A percentile compares a stretch with the other conserved stretches of the same genome.
These are phyloP conservation scores for Myotis vivesi DNA, from an alignment of 2,797 vertebrate genomes.

Conservation along the genomic window DNA sequence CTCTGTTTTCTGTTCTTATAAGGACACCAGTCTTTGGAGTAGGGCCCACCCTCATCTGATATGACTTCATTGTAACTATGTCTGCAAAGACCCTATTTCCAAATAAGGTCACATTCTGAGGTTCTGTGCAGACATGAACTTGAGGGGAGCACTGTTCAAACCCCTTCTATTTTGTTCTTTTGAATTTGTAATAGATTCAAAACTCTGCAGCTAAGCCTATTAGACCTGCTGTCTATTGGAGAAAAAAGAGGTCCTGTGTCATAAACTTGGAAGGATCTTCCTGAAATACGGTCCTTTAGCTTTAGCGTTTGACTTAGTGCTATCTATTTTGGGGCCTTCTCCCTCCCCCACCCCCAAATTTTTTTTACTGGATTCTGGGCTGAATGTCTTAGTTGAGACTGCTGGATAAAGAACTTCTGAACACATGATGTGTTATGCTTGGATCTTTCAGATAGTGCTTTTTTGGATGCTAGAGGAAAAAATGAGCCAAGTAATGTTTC, in stretches of 20 bases:
- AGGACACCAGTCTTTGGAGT: not conserved
- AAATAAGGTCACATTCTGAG: not conserved
- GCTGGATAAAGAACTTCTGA: not conserved
- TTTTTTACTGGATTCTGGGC: not conserved
- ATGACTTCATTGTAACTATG: not conserved
- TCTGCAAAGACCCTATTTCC: not conserved
- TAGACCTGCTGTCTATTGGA: not conserved
- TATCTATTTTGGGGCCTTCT: not conserved
- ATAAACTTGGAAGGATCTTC: not conserved
- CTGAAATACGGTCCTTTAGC: not conserved
- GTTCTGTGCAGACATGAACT: not conserved
- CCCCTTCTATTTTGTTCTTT: not conserved
- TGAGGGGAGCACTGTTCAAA: not conserved
- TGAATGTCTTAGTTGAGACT: not conserved
- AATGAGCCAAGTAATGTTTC: not conserved
- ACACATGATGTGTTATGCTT: not conserved
- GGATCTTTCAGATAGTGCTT: not conserved
- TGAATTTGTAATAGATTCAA: not conserved
- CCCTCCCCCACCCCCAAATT: too few species aligned
- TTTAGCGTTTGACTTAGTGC: not conserved
- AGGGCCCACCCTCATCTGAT: not conserved
- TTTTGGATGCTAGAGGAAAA: not conserved
- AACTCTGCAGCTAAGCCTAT: not conserved
- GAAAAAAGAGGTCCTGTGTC: not conserved
- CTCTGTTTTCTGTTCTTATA: not conserved